These are phyloP conservation scores for Arctia plantaginis DNA, from an alignment of 2,888 invertebrate species.

Conservation along the genomic window DNA sequence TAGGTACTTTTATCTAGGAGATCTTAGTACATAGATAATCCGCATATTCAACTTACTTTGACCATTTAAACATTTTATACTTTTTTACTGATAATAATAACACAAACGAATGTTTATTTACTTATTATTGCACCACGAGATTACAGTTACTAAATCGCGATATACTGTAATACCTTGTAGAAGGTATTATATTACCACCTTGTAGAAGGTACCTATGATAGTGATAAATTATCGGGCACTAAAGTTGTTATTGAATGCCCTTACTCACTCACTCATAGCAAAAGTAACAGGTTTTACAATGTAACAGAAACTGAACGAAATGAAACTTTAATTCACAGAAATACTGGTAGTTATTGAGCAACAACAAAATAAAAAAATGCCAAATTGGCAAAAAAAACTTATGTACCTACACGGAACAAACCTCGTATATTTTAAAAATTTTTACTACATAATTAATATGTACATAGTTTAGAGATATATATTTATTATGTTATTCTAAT, in stretches of 20 bases:
- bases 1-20: too few species aligned
- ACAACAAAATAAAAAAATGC: neutral
- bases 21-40: too few species aligned
- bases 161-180: neutral
- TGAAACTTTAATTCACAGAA: neutral
- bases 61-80: too few species aligned
- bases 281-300: neutral
- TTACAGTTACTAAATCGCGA: neutral
- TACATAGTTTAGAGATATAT: too few species aligned
- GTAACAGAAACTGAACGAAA: neutral
- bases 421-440: neutral
- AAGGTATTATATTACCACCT: neutral
- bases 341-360: neutral
- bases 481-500: neutral
- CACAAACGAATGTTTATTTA: too few species aligned
- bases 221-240: neutral
- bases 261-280: neutral
- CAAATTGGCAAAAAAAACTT: neutral
- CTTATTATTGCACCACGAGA: neutral
- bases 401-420: neutral
- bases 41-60: too few species aligned
- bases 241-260: neutral
- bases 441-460: too few species aligned
- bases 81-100: too few species aligned
- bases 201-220: neutral